Conservation (phyloP, 2,113 vertebrate species). For the Trochalopteron elliotii region DNA sequence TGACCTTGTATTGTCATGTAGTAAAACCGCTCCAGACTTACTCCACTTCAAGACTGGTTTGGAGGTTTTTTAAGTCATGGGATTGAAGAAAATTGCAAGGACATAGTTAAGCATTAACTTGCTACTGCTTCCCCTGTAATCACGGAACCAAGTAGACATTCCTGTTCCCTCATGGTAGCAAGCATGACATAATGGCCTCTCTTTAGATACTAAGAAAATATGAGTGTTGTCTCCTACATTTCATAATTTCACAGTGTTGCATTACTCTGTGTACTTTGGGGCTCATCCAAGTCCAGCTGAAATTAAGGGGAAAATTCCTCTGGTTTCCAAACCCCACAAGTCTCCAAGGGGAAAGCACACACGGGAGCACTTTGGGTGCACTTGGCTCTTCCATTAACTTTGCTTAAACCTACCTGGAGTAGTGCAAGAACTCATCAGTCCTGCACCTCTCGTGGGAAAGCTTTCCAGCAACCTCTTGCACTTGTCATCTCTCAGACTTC, state of each 20-base stretch:
- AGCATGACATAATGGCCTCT: neutral
- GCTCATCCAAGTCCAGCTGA: neutral
- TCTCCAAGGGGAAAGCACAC: neutral
- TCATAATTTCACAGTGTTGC: neutral
- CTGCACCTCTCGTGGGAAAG: neutral
- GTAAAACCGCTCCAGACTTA: neutral
- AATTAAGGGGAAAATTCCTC: neutral
- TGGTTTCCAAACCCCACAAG: neutral
- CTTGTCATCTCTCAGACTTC: neutral
- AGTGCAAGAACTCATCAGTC: neutral
- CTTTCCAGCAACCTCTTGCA: neutral
- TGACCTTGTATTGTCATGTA: neutral
- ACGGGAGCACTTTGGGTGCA: accelerated
- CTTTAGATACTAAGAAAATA: neutral
- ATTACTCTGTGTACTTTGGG: neutral
- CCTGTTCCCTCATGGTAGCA: neutral
- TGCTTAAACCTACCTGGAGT: accelerated
- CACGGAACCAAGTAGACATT: neutral
- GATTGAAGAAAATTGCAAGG: neutral
- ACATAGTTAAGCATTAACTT: neutral
- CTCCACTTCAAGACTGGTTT: neutral
- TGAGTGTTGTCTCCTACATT: neutral
- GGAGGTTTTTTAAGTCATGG: neutral
- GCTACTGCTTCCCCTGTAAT: neutral
- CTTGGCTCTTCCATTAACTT: neutral